A percentile compares a stretch with the other conserved stretches of the same genome.
phyloP scores from a whole-genome alignment of 1,140 invertebrate species.

The Lanistes nyassanus region DNA sequence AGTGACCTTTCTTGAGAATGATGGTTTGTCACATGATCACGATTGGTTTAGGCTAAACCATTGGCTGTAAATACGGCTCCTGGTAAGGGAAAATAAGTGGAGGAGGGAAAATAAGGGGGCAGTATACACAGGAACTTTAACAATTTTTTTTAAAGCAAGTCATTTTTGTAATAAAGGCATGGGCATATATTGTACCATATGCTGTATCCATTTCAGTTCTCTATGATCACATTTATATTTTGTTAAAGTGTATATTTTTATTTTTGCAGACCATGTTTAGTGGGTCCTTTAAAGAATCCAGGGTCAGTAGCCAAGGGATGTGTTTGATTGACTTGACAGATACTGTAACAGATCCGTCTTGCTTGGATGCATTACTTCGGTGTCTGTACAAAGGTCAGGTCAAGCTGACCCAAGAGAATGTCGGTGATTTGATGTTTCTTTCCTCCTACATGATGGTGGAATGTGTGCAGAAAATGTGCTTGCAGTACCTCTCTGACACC shows the following conservation, averaged over 20 bases:
- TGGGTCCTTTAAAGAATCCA: constrained; percentile 25
- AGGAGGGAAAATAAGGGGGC: too few relatives aligned
- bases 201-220: too few relatives aligned
- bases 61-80: too few relatives aligned
- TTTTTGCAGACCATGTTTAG: constrained; percentile 27
- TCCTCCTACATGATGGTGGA: constrained; percentile 29
- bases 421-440: constrained; percentile 10
- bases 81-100: too few relatives aligned
- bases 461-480: constrained; percentile 12
- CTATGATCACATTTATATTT: too few relatives aligned
- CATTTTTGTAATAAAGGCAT: too few relatives aligned
- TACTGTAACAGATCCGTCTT: constrained; percentile 4
- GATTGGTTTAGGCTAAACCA: too few relatives aligned
- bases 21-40: too few relatives aligned
- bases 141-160: too few relatives aligned
- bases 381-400: constrained; percentile 20
- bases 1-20: too few relatives aligned
- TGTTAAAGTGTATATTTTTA: background rate
- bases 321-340: constrained; percentile 20
- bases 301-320: constrained; percentile 18
- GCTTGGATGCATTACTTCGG: constrained; percentile 20
- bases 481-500: constrained; percentile 15
- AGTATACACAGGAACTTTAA: too few relatives aligned
- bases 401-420: constrained; percentile 8
- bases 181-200: too few relatives aligned